A percentile compares a stretch with the other conserved stretches of the same genome.
Evolutionary conservation across 2,797 vertebrate species (phyloP).

Genomic region (Acestrorhynchus altus): DNA sequence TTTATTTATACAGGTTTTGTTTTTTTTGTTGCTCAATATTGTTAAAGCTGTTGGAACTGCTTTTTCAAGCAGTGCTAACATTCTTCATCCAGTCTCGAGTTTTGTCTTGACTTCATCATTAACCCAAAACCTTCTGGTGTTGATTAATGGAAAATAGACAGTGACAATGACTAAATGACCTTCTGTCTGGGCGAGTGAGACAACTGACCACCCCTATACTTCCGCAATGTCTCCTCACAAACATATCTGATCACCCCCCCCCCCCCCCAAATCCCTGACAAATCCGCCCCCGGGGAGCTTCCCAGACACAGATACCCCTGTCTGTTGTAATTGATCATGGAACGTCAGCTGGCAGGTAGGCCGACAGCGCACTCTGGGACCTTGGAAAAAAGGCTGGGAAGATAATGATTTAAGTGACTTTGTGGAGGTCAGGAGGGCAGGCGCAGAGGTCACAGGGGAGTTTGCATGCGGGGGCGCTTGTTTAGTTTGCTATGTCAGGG

Average conservation of each 20-base stretch:
- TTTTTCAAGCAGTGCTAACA: slow-evolving; percentile 1
- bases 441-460: slow-evolving; percentile 62
- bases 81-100: slow-evolving; percentile 8
- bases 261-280: slow-evolving; percentile 68
- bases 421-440: slow-evolving; percentile 69
- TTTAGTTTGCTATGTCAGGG: slow-evolving; percentile 55
- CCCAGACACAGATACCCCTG: slow-evolving; percentile 61
- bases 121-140: slow-evolving; percentile 48
- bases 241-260: slow-evolving; percentile 52
- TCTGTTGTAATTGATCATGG: slow-evolving; percentile 67
- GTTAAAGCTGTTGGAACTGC: slow-evolving; percentile 20
- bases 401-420: slow-evolving; percentile 68
- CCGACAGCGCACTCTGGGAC: slow-evolving; percentile 61
- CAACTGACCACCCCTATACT: slow-evolving; percentile 65
- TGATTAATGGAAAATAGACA: slow-evolving; percentile 62
- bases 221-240: slow-evolving; percentile 37
- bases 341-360: slow-evolving; percentile 79
- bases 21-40: slow-evolving; percentile 21
- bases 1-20: not conserved
- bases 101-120: slow-evolving; percentile 54
- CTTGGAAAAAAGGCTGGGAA: slow-evolving; percentile 49
- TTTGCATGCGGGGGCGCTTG: slow-evolving; percentile 61
- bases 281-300: slow-evolving; percentile 70
- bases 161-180: slow-evolving; percentile 77
- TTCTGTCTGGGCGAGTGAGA: slow-evolving; percentile 73